A percentile compares a stretch with the other conserved stretches of the same genome.
phyloP scores from a whole-genome alignment of 2,797 vertebrate species.

The Silurus lanzhouensis region DNA sequence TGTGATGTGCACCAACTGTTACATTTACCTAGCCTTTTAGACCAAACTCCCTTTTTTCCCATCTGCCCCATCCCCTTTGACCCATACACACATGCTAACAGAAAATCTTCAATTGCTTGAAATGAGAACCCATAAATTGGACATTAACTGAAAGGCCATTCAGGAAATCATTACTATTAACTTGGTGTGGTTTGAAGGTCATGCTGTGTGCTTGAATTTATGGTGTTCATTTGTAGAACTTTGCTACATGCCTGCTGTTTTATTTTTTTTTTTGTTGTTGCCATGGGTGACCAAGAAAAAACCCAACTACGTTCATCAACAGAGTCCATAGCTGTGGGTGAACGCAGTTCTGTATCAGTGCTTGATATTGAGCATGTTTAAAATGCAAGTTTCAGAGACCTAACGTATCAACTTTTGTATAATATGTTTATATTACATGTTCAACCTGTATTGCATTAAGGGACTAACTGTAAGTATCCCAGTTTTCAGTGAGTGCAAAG shows the following conservation, averaged over 20 bases:
- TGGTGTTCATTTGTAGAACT: constrained; percentile 24
- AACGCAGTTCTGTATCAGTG: constrained; percentile 19
- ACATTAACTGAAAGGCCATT: constrained; percentile 17
- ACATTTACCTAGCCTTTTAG: constrained; percentile 23
- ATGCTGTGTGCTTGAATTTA: constrained; percentile 44
- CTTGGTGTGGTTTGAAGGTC: constrained; percentile 44
- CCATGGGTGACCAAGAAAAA: constrained; percentile 16
- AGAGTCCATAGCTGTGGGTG: constrained; percentile 5
- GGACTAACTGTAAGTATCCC: constrained; percentile 1
- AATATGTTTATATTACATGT: neutral
- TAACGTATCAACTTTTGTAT: neutral
- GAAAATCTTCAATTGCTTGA: constrained; percentile 37
- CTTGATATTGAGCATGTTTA: constrained; percentile 35
- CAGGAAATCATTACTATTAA: constrained; percentile 35
- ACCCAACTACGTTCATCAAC: constrained; percentile 26
- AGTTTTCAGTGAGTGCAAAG: neutral
- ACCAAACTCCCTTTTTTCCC: constrained; percentile 19
- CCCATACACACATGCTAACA: constrained; percentile 16
- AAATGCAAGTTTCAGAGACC: neutral
- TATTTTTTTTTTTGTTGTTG: neutral
- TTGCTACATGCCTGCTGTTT: constrained; percentile 39
- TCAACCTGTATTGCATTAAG: neutral
- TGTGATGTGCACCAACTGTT: constrained; percentile 35
- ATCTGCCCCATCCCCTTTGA: constrained; percentile 36
- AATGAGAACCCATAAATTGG: constrained; percentile 3